These are phyloP conservation scores for Candoia aspera DNA, from an alignment of 2,113 vertebrate species.

Conservation along the genomic window DNA sequence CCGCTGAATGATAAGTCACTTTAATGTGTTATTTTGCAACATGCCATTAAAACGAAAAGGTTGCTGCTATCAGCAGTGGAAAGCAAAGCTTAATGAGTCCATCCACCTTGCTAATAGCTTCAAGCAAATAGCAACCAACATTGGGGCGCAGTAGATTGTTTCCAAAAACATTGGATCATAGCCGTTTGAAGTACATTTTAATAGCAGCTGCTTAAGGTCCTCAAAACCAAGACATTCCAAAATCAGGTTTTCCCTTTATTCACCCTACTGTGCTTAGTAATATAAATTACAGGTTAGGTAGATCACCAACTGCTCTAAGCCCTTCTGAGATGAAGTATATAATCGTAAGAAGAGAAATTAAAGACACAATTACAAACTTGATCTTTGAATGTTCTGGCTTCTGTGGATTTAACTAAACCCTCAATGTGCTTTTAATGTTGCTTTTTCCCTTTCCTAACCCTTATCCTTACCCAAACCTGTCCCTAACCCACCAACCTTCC, in stretches of 20 bases:
- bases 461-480: not conserved
- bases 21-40: conserved; percentile 56
- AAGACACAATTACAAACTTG: conserved; percentile 16
- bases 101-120: conserved; percentile 19
- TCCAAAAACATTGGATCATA: conserved; percentile 41
- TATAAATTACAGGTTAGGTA: not conserved
- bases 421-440: conserved; percentile 22
- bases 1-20: conserved; percentile 29
- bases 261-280: not conserved
- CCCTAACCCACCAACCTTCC: no score
- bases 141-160: conserved; percentile 2
- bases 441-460: not conserved
- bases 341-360: conserved; percentile 11
- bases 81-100: conserved; percentile 38
- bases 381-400: conserved; percentile 43
- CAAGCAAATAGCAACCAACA: conserved; percentile 33
- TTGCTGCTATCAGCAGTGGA: conserved; percentile 18
- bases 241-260: conserved; percentile 12
- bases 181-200: not conserved
- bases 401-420: conserved; percentile 17
- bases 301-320: conserved; percentile 4
- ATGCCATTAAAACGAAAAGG: conserved; percentile 41
- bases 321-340: conserved; percentile 4
- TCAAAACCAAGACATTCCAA: conserved; percentile 24
- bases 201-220: conserved; percentile 25